phyloP scores from a whole-genome alignment of 2,888 invertebrate species.

The Pollenia angustigena region DNA sequence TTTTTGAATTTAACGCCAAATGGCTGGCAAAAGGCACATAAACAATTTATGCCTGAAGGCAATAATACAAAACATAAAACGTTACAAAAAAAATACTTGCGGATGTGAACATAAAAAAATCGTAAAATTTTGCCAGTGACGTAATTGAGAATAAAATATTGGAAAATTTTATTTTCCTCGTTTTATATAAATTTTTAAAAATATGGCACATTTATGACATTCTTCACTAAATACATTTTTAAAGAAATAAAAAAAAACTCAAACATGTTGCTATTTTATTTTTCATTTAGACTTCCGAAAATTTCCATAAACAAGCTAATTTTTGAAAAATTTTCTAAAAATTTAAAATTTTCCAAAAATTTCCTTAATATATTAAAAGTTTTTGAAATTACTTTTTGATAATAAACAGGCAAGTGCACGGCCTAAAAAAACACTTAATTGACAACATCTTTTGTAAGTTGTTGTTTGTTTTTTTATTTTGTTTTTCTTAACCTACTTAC shows the following conservation, averaged over 20 bases:
- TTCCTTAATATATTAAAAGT: too few relatives aligned
- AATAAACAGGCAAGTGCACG: too few relatives aligned
- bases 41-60: not conserved
- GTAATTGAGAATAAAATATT: conserved; percentile 13
- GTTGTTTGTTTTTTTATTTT: too few relatives aligned
- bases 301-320: too few relatives aligned
- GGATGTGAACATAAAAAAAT: not conserved
- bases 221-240: not conserved
- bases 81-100: not conserved
- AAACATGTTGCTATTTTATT: too few relatives aligned
- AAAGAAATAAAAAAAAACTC: not conserved
- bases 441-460: too few relatives aligned
- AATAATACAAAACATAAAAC: conserved; percentile 4
- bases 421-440: too few relatives aligned
- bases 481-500: too few relatives aligned
- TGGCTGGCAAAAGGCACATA: not conserved
- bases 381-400: too few relatives aligned
- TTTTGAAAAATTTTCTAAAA: too few relatives aligned
- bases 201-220: not conserved
- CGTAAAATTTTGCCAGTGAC: conserved; percentile 7
- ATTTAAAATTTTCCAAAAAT: too few relatives aligned
- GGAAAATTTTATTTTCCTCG: not conserved
- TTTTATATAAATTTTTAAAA: not conserved
- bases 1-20: not conserved
- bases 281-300: too few relatives aligned